A percentile compares a stretch with the other conserved stretches of the same genome.
Evolutionary conservation across 1,140 invertebrate genomes (phyloP).

Genomic region (Belonocnema kinseyi): DNA sequence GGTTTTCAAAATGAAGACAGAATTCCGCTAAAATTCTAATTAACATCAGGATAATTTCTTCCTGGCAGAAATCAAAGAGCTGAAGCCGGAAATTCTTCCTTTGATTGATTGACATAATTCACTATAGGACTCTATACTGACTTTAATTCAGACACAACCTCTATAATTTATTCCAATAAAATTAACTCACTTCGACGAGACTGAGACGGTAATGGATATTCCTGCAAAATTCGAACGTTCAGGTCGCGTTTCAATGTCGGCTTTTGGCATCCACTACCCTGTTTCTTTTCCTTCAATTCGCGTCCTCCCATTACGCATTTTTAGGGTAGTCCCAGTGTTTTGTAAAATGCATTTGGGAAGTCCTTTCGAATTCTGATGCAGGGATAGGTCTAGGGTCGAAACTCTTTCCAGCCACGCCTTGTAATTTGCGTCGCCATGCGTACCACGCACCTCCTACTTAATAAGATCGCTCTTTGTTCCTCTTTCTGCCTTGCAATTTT

Average conservation of each 20-base stretch:
- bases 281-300: background rate
- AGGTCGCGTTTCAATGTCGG: conserved; percentile 3
- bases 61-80: background rate
- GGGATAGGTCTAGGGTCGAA: conserved; percentile 51
- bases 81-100: too few species aligned
- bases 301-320: background rate
- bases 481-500: conserved; percentile 18
- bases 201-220: too few species aligned
- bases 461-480: conserved; percentile 51
- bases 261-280: background rate
- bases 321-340: background rate
- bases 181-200: too few species aligned
- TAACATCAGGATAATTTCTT: too few species aligned
- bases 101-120: too few species aligned
- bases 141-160: too few species aligned
- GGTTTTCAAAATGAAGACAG: too few species aligned
- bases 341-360: conserved; percentile 2
- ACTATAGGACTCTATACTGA: too few species aligned
- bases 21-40: too few species aligned
- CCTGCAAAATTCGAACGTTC: too few species aligned
- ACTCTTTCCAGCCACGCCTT: conserved; percentile 70
- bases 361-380: background rate
- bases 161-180: too few species aligned
- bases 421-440: conserved; percentile 72
- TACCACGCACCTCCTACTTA: conserved; percentile 73